Conservation (phyloP, 2,888 invertebrate genomes). For the Drosophila nr. perissopoda region DNA sequence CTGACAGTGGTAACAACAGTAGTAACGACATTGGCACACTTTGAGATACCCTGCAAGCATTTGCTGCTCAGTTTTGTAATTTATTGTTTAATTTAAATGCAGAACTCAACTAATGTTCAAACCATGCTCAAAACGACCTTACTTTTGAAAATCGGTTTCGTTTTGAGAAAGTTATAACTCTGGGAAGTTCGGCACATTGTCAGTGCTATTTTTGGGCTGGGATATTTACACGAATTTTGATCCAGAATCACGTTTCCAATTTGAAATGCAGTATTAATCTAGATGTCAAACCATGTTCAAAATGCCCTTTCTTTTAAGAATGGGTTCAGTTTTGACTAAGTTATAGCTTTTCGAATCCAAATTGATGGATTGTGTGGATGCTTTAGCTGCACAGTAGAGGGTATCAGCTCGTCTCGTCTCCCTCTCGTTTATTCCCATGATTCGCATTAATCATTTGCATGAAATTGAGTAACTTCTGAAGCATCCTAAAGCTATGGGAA, state of each 20-base stretch:
- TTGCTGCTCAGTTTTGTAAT: background rate
- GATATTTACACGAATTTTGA: background rate
- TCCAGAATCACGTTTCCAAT: background rate
- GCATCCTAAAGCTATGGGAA: background rate
- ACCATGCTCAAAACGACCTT: background rate
- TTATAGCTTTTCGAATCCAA: background rate
- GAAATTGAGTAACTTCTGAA: background rate
- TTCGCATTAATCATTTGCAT: background rate
- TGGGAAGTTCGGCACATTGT: background rate
- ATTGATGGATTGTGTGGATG: background rate
- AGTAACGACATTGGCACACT: background rate
- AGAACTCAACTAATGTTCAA: background rate
- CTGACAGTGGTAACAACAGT: background rate
- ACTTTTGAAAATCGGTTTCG: background rate
- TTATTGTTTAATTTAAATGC: background rate
- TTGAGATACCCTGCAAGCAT: constrained; percentile 30
- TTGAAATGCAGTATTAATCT: background rate
- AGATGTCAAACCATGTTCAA: background rate
- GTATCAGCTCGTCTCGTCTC: background rate
- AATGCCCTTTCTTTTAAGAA: background rate
- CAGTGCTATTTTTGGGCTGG: background rate
- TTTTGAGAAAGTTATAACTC: background rate
- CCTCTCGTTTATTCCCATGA: background rate
- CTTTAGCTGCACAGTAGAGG: background rate
- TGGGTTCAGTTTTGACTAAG: background rate